Conservation (phyloP, 2,888 invertebrate species). For the Odontothrips loti region DNA sequence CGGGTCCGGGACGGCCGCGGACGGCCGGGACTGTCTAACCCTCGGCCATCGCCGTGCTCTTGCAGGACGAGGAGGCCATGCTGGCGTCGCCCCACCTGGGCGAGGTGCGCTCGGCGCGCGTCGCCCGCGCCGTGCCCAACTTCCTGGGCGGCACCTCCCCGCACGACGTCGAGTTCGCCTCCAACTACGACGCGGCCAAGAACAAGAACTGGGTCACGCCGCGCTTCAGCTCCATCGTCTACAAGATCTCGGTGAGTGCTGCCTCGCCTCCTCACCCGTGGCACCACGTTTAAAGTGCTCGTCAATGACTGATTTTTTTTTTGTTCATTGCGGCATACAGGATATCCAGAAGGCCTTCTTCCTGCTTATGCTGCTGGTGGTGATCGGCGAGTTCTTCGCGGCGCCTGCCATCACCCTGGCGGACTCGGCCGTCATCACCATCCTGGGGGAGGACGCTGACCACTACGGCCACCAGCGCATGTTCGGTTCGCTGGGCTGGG, state of each 20-base stretch:
- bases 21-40: background rate
- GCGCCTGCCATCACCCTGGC: slow-evolving; percentile 94
- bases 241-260: slow-evolving; percentile 56
- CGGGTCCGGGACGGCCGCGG: background rate
- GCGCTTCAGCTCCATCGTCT: slow-evolving; percentile 89
- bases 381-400: slow-evolving; percentile 96
- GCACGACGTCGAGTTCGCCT: slow-evolving; percentile 67
- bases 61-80: slow-evolving; percentile 30
- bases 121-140: slow-evolving; percentile 38
- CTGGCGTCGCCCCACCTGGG: slow-evolving; percentile 10
- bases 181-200: slow-evolving; percentile 65
- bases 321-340: slow-evolving; percentile 45
- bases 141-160: slow-evolving; percentile 63
- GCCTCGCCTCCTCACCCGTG: too few relatives aligned
- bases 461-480: slow-evolving; percentile 94
- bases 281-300: too few relatives aligned
- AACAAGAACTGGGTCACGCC: slow-evolving; percentile 81
- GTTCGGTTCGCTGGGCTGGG: slow-evolving; percentile 98
- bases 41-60: background rate
- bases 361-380: slow-evolving; percentile 81
- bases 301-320: too few relatives aligned
- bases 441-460: slow-evolving; percentile 83
- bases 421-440: slow-evolving; percentile 83
- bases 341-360: slow-evolving; percentile 97
- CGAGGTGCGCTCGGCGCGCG: background rate